Evolutionary conservation across 2,797 vertebrate genomes (phyloP).

Genomic region (Okamejei kenojei): DNA sequence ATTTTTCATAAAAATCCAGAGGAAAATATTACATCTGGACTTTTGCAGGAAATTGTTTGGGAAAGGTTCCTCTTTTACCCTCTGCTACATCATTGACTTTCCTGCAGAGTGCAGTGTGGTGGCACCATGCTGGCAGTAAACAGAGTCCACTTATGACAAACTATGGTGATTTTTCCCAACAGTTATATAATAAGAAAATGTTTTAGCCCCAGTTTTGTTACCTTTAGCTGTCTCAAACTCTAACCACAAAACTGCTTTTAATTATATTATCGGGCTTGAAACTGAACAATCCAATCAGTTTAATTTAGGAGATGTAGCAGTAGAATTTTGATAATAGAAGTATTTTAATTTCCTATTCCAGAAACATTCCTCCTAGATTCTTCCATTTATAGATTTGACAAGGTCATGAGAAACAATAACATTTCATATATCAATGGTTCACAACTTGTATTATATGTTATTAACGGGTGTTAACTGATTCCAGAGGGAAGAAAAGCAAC

Average conservation of each 20-base stretch:
- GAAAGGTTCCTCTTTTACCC: neutral
- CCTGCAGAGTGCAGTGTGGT: slow-evolving; percentile 21
- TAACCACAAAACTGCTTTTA: neutral
- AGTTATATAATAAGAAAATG: neutral
- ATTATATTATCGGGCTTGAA: neutral
- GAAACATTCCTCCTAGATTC: no score
- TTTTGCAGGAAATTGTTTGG: neutral
- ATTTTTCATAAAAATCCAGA: neutral
- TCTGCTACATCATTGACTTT: neutral
- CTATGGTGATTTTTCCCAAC: neutral
- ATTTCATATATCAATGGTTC: neutral
- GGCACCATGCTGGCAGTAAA: neutral
- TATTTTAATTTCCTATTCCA: neutral
- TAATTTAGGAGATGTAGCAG: neutral
- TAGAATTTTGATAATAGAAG: neutral
- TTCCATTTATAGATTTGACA: neutral
- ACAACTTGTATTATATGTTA: slow-evolving; percentile 13
- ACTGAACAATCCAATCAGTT: neutral
- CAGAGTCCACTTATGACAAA: neutral
- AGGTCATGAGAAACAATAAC: neutral
- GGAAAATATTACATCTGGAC: neutral
- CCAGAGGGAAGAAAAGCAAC: slow-evolving; percentile 1
- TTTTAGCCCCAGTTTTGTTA: neutral
- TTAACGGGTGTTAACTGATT: neutral
- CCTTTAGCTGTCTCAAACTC: neutral